Base-by-base conservation (phyloP, 2,113 vertebrate species). In the Siniperca chuatsi region DNA sequence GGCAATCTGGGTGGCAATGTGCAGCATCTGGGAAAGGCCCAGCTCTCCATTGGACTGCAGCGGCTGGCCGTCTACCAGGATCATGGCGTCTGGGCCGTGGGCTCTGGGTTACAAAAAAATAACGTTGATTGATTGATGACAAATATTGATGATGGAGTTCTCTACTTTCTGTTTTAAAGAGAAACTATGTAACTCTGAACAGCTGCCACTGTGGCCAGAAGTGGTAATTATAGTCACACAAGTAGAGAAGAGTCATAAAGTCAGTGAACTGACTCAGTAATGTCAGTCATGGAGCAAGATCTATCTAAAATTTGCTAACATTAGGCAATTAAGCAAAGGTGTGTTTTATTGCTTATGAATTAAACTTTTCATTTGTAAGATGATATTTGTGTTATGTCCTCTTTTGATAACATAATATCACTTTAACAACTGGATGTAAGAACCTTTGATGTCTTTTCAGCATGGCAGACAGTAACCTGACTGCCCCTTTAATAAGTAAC, bases 11-110 rank as follows among this genome's bases (percentile, higher is more conserved):
- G 97, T 96, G 40, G 97, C 97, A 1, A 99, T 97, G 95, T 99
- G 97, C 57, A 99, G 96, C 98, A 99, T 99, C 91, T 99, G 98
- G 37, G 98, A 99, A n/a, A 99, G 96, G 52, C 97, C 97, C 33
- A 99, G 95, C 93, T 99, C 98, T 9, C 98, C 98, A 54, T 97
- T 99, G 84, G 97, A 96, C 94, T 98, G 98, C 88, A 98, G 96
- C 0, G 98, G 98, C 89, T 99, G 98, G 52, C 98, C 98, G 2
- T 99, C 98, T 75, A 99, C 97, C 13, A 99, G 96, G 93, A 99
- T 99, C 96, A 98, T 97, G 1, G 98, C 98, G 13, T 99, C 98
- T 1, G 98, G 98, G 40, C 98, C 98, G 0, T 99, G 98, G 84
- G 98, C 98, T 97, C 98, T 99, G 90, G 0, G 33, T 46, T 1